Base-by-base conservation (phyloP, 2,797 vertebrate genomes). In the Peromyscus eremicus region DNA sequence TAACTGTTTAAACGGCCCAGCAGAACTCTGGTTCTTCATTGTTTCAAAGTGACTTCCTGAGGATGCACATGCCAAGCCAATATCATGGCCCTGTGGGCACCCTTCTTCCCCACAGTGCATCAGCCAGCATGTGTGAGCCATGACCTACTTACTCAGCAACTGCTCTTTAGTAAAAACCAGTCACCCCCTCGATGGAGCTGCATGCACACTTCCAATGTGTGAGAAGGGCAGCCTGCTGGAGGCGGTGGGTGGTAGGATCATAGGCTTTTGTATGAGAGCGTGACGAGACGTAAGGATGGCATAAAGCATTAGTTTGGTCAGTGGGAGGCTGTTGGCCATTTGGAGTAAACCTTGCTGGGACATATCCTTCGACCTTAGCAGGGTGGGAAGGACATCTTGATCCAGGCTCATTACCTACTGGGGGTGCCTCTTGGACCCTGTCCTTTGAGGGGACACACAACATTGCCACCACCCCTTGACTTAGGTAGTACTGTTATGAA, bases 1-100 rank as follows among this genome's bases (percentile, higher is more conserved):
- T 25, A 34, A 10, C 46, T 13, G 68, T 52, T 5, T 88, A 34
- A 66, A 52, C 4, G 21, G 4, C 70, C 13, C 62, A 77, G 19
- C 57, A 27, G 12, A 76, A 64, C 57, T 43, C 55, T 64, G 37
- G 7, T 60, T 32, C 52, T 37, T 37, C 7, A 6, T 14, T 23
- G 43, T 62, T 60, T 57, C 34, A 14, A 29, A 46, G 25, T 19
- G 13, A 13, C 43, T 64, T 77, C 94, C 81, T n/a, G 43, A 6
- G 37, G 8, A 5, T 1, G 16, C 9, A 32, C 7, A 16, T 1
- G 1, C 6, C 7, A 23, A 55, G 43, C 17, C 17, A 9, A 0
- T 1, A 2, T 0, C 7, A 55, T n/a, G 0, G 0, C 62, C 29
- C 75, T 8, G 2, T 2, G 9, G 29, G n/a, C 1, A 11, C 46